Percentiles rank a stretch among this genome's conserved stretches.
Conservation (phyloP, 1,140 invertebrate species). For the Hylaeus volcanicus region DNA sequence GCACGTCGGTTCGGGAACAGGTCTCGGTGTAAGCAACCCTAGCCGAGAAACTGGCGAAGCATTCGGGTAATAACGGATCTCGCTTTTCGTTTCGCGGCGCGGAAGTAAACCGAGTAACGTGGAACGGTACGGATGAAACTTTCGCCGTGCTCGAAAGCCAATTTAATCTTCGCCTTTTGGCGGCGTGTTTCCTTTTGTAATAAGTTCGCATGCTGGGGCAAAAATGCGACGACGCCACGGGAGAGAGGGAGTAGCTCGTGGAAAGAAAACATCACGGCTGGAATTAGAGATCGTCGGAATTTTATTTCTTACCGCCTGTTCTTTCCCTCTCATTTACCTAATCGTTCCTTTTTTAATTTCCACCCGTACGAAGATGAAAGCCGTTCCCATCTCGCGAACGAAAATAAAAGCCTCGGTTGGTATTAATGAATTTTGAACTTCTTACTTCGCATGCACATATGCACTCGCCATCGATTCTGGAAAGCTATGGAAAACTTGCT, state of each 20-base stretch:
- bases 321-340: slow-evolving; percentile 15
- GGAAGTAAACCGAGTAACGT: slow-evolving; percentile 42
- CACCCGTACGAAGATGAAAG: too few species aligned
- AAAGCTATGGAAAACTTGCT: too few species aligned
- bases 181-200: slow-evolving; percentile 58
- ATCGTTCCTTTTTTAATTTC: not conserved
- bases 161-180: slow-evolving; percentile 64
- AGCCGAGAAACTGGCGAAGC: slow-evolving; percentile 9
- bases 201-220: slow-evolving; percentile 50
- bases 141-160: slow-evolving; percentile 54
- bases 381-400: too few species aligned
- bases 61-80: slow-evolving; percentile 48
- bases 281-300: slow-evolving; percentile 29
- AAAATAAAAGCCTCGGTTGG: too few species aligned
- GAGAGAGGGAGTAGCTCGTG: not conserved
- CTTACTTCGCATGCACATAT: too few species aligned
- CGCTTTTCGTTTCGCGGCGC: slow-evolving; percentile 31
- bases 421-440: too few species aligned
- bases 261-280: slow-evolving; percentile 1
- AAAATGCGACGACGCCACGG: slow-evolving; percentile 38
- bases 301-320: not conserved
- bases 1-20: not conserved
- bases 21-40: slow-evolving; percentile 12
- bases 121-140: slow-evolving; percentile 43
- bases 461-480: too few species aligned